These are phyloP conservation scores for Megalops atlanticus DNA, from an alignment of 2,113 vertebrate genomes.

Conservation along the genomic window DNA sequence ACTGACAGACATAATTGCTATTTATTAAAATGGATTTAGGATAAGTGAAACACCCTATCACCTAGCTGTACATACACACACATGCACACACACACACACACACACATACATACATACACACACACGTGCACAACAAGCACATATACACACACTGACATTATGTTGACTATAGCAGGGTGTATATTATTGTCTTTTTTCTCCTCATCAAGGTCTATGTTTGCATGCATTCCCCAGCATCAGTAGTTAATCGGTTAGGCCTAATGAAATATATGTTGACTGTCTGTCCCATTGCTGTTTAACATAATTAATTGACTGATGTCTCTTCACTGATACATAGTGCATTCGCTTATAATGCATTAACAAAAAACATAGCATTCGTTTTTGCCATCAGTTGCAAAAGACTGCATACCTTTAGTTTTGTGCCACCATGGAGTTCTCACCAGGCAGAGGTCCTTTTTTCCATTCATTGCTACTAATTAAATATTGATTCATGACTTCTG, in stretches of 20 bases:
- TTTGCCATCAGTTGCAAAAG: background rate
- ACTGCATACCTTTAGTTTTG: background rate
- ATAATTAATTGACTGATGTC: background rate
- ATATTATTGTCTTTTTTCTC: background rate
- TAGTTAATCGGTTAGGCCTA: background rate
- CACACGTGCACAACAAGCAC: too few relatives aligned
- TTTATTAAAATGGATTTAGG: too few relatives aligned
- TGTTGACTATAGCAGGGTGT: too few relatives aligned
- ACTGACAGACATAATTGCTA: background rate
- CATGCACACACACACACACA: too few relatives aligned
- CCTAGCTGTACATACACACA: background rate
- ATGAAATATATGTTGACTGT: background rate
- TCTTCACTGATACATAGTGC: background rate
- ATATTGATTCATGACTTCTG: slow-evolving; percentile 4
- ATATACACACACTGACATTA: too few relatives aligned
- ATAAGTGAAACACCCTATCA: background rate
- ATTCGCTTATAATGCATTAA: background rate
- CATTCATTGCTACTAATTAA: background rate
- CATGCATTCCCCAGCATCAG: background rate
- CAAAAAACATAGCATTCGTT: background rate
- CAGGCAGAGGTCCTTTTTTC: background rate
- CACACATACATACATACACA: too few relatives aligned
- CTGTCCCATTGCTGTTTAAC: background rate
- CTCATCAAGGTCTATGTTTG: background rate
- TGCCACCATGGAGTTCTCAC: background rate